phyloP scores from a whole-genome alignment of 1,140 invertebrate species.

The Ectropis grisescens region DNA sequence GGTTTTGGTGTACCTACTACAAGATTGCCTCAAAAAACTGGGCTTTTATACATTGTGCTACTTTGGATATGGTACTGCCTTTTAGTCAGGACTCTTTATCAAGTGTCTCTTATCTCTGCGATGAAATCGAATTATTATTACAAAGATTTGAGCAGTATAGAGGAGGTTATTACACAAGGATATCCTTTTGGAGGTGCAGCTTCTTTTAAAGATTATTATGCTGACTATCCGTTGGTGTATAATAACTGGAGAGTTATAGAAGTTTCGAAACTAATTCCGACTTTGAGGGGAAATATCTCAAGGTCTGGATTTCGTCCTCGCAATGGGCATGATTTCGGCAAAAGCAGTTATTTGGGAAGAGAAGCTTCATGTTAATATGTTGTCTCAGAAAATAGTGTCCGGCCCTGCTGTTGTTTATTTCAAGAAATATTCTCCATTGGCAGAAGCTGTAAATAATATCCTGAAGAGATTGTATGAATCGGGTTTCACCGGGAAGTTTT shows the following conservation, averaged over 20 bases:
- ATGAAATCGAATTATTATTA: conserved; percentile 35
- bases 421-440: conserved; percentile 45
- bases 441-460: conserved; percentile 21
- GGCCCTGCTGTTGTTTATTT: conserved; percentile 41
- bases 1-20: conserved; percentile 30
- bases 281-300: conserved; percentile 25
- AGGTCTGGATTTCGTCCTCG: conserved; percentile 40
- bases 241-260: conserved; percentile 33
- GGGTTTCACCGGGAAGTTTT: conserved; percentile 33
- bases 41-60: conserved; percentile 20
- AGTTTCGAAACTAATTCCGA: conserved; percentile 21
- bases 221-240: conserved; percentile 29
- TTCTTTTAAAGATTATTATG: conserved; percentile 38
- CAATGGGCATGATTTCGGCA: conserved; percentile 29
- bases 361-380: conserved; percentile 23
- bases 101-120: conserved; percentile 38
- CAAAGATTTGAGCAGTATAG: conserved; percentile 25
- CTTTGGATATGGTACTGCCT: conserved; percentile 50
- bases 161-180: conserved; percentile 28
- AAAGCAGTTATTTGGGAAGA: conserved; percentile 20
- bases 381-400: conserved; percentile 23
- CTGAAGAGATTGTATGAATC: conserved; percentile 27
- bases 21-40: conserved; percentile 26
- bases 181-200: conserved; percentile 38
- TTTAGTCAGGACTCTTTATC: conserved; percentile 47